Evolutionary conservation across 2,797 vertebrate genomes (phyloP), one percentile per base, ranked within the genome.

Genomic region (Sternarchorhynchus goeldii): DNA sequence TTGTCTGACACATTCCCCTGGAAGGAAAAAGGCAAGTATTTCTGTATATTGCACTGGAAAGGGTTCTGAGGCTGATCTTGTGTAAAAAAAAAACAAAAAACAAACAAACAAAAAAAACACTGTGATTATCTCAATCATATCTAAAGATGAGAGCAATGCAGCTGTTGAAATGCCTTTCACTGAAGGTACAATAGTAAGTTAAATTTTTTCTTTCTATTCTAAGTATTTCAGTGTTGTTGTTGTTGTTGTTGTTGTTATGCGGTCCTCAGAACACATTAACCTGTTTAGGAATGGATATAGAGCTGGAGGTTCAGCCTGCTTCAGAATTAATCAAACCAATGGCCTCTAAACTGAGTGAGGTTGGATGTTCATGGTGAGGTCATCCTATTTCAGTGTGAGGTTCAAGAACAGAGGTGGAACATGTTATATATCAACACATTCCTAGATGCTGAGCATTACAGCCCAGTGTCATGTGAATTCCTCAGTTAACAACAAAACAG

Each of bases 81-180:
- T 16, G 67, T 81, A 57, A 81, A 81, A 77, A 68, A 50, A 50
- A 50, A 2, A 50, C n/a, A 12, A 50, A 3, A 50, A 50, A 50
- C 10, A 4, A 4, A 45, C 7, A 50, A 50, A 50, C 12, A 50
- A 45, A 45, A 45, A 50, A 50, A 50, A 50, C 10, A 29, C 45
- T 1, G 34, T 60, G 81, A 81, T 83, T 83, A 79, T 85, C 36
- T 56, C 68, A 81, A 66, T 76, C n/a, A 1, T 70, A 56, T 56
- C 67, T 70, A 7, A 73, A 10, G 71, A 67, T 55, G 20, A 1
- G 21, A 67, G 70, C 57, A 59, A 17, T 55, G 59, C 25, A 77
- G 65, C 67, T 36, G 53, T 36, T n/a, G 69, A 14, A 17, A 57
- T 60, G 64, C 69, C 39, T 71, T 56, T 39, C 58, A 66, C 17